Percentiles rank a stretch among this genome's conserved stretches.
Conservation (phyloP, 2,888 invertebrate species). For the Polymixis flavicincta region DNA sequence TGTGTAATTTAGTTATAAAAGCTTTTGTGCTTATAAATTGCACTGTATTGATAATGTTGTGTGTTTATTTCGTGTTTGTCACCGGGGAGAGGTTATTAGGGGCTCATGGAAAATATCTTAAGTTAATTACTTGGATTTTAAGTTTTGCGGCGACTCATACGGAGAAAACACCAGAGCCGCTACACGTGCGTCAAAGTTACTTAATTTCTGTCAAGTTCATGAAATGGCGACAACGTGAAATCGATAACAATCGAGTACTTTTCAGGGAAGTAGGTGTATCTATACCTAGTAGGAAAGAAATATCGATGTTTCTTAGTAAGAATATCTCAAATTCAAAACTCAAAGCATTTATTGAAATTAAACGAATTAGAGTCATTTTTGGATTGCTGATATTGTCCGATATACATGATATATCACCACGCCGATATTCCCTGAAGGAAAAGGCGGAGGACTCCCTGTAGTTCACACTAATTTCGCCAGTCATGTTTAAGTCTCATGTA, state of each 20-base stretch:
- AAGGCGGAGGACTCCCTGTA: too few relatives aligned
- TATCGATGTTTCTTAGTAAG: neutral
- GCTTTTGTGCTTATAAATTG: conserved; percentile 33
- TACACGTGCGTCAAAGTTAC: conserved; percentile 6
- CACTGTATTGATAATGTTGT: conserved; percentile 27
- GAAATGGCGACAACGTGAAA: conserved; percentile 3
- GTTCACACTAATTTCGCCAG: too few relatives aligned
- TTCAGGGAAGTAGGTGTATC: neutral
- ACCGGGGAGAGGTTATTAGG: neutral
- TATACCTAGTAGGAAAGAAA: neutral
- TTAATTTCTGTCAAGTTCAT: neutral
- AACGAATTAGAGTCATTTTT: too few relatives aligned
- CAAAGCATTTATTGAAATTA: neutral
- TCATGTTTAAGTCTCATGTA: too few relatives aligned
- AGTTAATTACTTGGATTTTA: conserved; percentile 5
- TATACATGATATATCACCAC: too few relatives aligned
- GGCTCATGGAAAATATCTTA: conserved; percentile 2
- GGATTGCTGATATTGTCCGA: neutral
- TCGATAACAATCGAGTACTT: conserved; percentile 7
- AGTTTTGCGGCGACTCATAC: conserved; percentile 9
- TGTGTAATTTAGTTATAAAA: conserved; percentile 35
- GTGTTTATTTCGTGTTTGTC: conserved; percentile 17
- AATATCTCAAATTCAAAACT: neutral
- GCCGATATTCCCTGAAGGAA: too few relatives aligned
- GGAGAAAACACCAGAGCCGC: neutral